Conservation (phyloP, 1,140 invertebrate species). For the Euura lappo region DNA sequence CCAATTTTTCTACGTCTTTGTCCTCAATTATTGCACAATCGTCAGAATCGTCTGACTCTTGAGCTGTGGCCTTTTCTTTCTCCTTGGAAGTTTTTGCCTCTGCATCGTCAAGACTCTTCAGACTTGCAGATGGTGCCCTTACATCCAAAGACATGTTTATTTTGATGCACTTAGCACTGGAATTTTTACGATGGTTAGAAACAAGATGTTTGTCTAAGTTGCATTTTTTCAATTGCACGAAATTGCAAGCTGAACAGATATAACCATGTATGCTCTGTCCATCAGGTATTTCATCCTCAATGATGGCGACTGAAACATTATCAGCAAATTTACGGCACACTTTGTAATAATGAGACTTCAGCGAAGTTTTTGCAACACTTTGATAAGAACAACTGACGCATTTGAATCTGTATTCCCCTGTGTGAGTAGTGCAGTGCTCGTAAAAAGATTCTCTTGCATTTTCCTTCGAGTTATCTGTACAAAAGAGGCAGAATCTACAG, state of each 20-base stretch:
- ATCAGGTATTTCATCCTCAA: conserved; percentile 39
- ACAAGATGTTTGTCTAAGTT: conserved; percentile 64
- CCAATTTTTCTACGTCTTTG: conserved; percentile 16
- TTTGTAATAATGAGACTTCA: conserved; percentile 60
- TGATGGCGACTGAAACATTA: conserved; percentile 31
- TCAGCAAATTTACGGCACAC: conserved; percentile 39
- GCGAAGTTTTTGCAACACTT: conserved; percentile 50
- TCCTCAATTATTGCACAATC: conserved; percentile 29
- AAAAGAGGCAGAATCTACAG: conserved; percentile 61
- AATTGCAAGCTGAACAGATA: conserved; percentile 72
- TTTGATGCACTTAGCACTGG: conserved; percentile 49
- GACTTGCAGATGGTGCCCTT: conserved; percentile 8
- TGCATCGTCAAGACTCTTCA: conserved; percentile 2
- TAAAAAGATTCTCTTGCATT: conserved; percentile 61
- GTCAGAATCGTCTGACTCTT: conserved; percentile 12
- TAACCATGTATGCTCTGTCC: conserved; percentile 64
- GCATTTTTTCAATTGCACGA: conserved; percentile 66
- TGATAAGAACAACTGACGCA: conserved; percentile 66
- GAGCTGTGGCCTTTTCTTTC: conserved; percentile 10
- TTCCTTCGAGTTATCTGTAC: conserved; percentile 48
- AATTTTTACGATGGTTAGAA: not conserved
- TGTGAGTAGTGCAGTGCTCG: conserved; percentile 74
- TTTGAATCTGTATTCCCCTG: conserved; percentile 72
- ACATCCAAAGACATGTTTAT: conserved; percentile 59
- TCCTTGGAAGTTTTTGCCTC: not conserved